Evolutionary conservation across 2,797 vertebrate species (phyloP), one percentile per base, ranked within the genome.

Genomic region (Cheirogaleus major): DNA sequence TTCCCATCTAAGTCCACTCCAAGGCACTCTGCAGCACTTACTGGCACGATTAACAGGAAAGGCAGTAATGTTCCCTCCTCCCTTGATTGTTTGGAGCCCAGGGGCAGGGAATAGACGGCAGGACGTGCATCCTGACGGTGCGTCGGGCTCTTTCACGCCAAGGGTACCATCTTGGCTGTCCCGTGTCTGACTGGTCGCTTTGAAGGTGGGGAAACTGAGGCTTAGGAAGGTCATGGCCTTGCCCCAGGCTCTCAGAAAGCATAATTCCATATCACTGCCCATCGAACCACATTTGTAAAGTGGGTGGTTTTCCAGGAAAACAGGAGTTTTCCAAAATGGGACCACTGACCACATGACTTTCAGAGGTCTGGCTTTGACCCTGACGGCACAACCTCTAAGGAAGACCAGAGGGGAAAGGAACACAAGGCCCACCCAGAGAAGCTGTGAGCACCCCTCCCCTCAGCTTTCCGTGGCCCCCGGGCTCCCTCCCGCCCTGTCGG

Each of bases 91-190:
- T 73, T 67, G 76, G 67, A 50, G 69, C 63, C 20, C 0, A 45
- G 63, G 50, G 57, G 17, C 48, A 25, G 48, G 18, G 27, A 15
- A 3, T 0, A 38, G 27, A 65, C 0, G 22, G 5, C 17, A 52
- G n/a, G 30, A n/a, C 27, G 43, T 0, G 63, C 12, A 8, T 63
- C 12, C 12, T 0, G 12, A 15, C 0, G 1, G 35, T 5, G 7
- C 1, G 1, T 7, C 0, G 1, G 73, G 25, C 17, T 41, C 65
- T 35, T 35, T 63, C 17, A 2, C 1, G 15, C 12, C 13, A n/a
- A 43, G 3, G 25, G 43, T 20, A 18, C 18, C 1, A 1, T 65
- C 13, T 69, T 30, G 52, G n/a, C 9, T 3, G 4, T 1, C 65
- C 52, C 4, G 1, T 8, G 8, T 30, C n/a, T 32, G 76, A 18